Evolutionary conservation across 2,797 vertebrate genomes (phyloP).

Genomic region (Bovichtus diacanthus): DNA sequence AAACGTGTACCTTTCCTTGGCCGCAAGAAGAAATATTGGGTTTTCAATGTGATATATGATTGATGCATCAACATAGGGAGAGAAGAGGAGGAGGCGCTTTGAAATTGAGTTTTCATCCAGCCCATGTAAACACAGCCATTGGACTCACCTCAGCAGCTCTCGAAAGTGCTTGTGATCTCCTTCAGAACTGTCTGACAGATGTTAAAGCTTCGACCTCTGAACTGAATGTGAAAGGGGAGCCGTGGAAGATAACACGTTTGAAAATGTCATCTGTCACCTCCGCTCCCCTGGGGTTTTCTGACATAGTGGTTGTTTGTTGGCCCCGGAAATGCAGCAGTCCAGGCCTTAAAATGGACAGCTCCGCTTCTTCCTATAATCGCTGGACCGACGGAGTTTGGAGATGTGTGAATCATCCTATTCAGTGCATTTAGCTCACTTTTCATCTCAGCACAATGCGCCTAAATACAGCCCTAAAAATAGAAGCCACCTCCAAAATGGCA

Average conservation of each 20-base stretch:
- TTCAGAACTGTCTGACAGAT: slow-evolving; percentile 43
- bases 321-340: slow-evolving; percentile 13
- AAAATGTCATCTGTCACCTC: slow-evolving; percentile 76
- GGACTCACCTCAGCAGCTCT: slow-evolving; percentile 12
- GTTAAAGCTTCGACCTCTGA: slow-evolving; percentile 59
- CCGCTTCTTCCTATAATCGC: neutral
- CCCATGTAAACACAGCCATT: slow-evolving; percentile 1
- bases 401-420: slow-evolving; percentile 41
- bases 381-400: slow-evolving; percentile 3
- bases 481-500: slow-evolving; percentile 55
- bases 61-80: neutral
- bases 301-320: slow-evolving; percentile 45
- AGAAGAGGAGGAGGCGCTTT: neutral
- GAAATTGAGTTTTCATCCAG: neutral
- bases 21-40: neutral
- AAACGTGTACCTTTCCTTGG: neutral
- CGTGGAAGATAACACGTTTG: slow-evolving; percentile 62
- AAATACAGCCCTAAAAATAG: slow-evolving; percentile 69
- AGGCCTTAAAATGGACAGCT: slow-evolving; percentile 15
- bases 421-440: slow-evolving; percentile 60
- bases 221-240: slow-evolving; percentile 49
- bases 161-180: slow-evolving; percentile 19
- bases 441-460: slow-evolving; percentile 54
- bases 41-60: neutral
- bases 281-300: slow-evolving; percentile 40